Evolutionary conservation across 2,888 invertebrate genomes (phyloP), one percentile per base, ranked within the genome.

Genomic region (Pollenia labialis): DNA sequence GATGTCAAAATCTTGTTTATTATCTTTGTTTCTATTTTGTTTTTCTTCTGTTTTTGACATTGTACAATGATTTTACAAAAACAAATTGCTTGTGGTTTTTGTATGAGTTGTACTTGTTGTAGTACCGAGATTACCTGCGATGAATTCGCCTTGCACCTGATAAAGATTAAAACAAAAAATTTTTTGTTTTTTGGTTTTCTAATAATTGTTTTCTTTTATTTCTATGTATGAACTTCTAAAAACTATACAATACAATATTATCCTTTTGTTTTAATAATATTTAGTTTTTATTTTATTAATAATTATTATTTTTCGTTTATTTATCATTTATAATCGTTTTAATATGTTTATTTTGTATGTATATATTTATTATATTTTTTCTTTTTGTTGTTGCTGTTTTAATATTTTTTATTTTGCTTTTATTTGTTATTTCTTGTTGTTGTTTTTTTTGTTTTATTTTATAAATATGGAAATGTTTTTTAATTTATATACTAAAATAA

Each of bases 161-260:
- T 32, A 32, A 32, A 32, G 32, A 32, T n/a, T n/a, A n/a, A 32
- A 32, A 32, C 4, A 6, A 32, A 4, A 32, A 4, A 32, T 0
- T 32, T 32, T 32, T n/a, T n/a, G 40, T n/a, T 66, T 18, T 84
- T 77, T 74, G 32, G 77, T 85, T 87, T 88, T 87, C 85, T 85
- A 85, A 82, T 87, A 89, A 87, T 88, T 87, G 77, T 85, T 84
- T 74, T 68, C 87, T 89, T 32, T 88, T 88, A 89, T 88, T 88
- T 88, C 87, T 88, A 89, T 84, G 87, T 89, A 89, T 87, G 89
- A 88, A 89, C 87, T 85, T 88, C 88, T 88, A 89, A 87, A 80
- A 87, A 87, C 87, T 87, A 87, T 87, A 87, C 88, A 87, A 84
- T 87, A 82, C 75, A 62, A 48, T 82, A 69, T 82, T 68, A 50